Evolutionary conservation across 1,140 invertebrate species (phyloP), one percentile per base, ranked within the genome.

Genomic region (Lamellibrachia luymesi): DNA sequence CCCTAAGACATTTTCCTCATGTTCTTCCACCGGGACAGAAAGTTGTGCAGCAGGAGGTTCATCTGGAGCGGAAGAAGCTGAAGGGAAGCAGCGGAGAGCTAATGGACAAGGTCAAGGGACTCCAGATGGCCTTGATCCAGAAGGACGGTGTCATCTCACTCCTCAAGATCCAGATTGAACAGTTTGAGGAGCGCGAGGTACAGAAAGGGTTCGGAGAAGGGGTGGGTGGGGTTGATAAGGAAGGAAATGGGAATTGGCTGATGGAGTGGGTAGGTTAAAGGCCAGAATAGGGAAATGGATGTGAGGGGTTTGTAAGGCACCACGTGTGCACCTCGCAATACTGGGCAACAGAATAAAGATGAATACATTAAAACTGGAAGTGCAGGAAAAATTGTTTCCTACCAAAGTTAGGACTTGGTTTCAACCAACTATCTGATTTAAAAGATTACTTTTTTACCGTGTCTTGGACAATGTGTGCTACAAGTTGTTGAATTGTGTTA

Each of bases 31-130:
- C 90, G 90, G 92, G 49, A 22, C n/a, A 49, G 91, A 50, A 95
- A 96, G 93, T 80, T 2, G 64, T 80, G 64, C 13, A 8, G 13
- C 93, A 89, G 52, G 95, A 95, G 92, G 94, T 95, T n/a, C 91
- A 94, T 7, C 93, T 93, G 80, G 95, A 95, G 93, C 94, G 94
- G 92, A 94, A 94, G 56, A 95, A 95, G 92, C 94, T 95, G 49
- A 94, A 95, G 49, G 93, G 94, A 50, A 94, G 95, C 25, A 93
- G 94, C n/a, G 94, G 92, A 5, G 93, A 94, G 56, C 94, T 95
- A n/a, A 94, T 95, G 25, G 94, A 95, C 50, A 95, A 95, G 80
- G 95, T 95, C 89, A 94, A 94, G 91, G 95, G 95, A 51, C 91
- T 96, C 93, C 95, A 95, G 92, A 80, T 80, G 64, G 64, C 64